These are phyloP conservation scores for Nesospiza acunhae DNA, from an alignment of 2,113 vertebrate genomes.

Conservation along the genomic window DNA sequence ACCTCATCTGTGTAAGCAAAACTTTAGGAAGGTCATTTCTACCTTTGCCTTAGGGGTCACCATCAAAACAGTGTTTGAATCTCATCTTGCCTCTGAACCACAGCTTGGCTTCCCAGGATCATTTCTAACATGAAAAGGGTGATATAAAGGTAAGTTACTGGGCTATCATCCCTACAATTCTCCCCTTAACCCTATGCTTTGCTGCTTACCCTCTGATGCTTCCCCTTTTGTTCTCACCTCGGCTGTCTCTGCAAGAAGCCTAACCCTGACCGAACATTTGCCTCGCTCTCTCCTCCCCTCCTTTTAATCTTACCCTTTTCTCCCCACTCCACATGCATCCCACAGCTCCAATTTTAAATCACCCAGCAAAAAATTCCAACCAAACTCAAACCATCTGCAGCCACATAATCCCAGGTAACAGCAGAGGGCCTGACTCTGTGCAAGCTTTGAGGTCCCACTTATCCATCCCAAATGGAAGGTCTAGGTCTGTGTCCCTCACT, in stretches of 20 bases:
- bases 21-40: slow-evolving; percentile 11
- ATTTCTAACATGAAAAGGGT: slow-evolving; percentile 8
- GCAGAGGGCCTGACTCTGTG: not conserved
- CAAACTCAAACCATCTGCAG: not conserved
- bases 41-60: not conserved
- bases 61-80: slow-evolving; percentile 30
- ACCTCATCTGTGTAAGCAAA: not conserved
- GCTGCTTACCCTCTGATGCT: slow-evolving; percentile 5
- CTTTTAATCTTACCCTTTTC: not conserved
- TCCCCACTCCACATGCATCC: not conserved
- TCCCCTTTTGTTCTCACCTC: not conserved
- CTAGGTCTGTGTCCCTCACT: not conserved
- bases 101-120: slow-evolving; percentile 16
- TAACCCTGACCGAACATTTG: not conserved
- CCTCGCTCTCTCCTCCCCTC: not conserved
- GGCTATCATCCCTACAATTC: not conserved
- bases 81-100: not conserved
- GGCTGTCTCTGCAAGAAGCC: not conserved
- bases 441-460: not conserved
- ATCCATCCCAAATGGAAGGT: not conserved
- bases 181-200: slow-evolving; percentile 32
- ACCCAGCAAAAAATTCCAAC: not conserved
- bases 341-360: not conserved
- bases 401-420: not conserved
- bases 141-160: not conserved